Base-by-base conservation (phyloP, 2,797 vertebrate species). In the Clamator glandarius region DNA sequence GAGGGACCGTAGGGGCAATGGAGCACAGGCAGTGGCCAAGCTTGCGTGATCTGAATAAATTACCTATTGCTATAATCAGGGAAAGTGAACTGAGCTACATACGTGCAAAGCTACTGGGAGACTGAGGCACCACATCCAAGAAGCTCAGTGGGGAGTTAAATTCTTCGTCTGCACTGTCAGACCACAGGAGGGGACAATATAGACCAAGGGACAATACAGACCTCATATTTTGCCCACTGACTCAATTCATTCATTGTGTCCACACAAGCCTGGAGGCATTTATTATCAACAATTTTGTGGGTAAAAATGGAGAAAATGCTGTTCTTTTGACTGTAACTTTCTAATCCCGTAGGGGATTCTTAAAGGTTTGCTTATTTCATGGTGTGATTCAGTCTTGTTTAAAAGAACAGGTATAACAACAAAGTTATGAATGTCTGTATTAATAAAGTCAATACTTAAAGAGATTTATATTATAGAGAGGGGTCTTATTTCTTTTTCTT, bases 201-300 rank as follows among this genome's bases (percentile, higher is more conserved):
- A 39, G 18, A 82, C 15, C 11, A 73, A 93, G 73, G 26, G 29
- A 87, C n/a, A 84, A 44, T 18, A 68, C 0, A 58, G 19, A 57
- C 2, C 8, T n/a, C 0, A 1, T 39, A 19, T 51, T 73, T 87
- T 48, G 1, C 33, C 35, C 21, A 76, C 21, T 15, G 46, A 35
- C n/a, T n/a, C n/a, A n/a, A 28, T 64, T 61, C 20, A 31, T 24
- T 89, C 4, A 52, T n/a, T n/a, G 4, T 70, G 8, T 52, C n/a
- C n/a, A n/a, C n/a, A n/a, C n/a, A n/a, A n/a, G n/a, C n/a, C n/a
- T n/a, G n/a, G n/a, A n/a, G n/a, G n/a, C n/a, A n/a, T n/a, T n/a
- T 89, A 44, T 61, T 68, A 64, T 50, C 23, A 76, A 11, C 15
- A 8, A 46, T 52, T 70, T 67, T 78, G 33, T 36, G 12, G 5